A percentile compares a stretch with the other conserved stretches of the same genome.
phyloP scores from a whole-genome alignment of 2,797 vertebrate genomes.

The Iguana delicatissima region DNA sequence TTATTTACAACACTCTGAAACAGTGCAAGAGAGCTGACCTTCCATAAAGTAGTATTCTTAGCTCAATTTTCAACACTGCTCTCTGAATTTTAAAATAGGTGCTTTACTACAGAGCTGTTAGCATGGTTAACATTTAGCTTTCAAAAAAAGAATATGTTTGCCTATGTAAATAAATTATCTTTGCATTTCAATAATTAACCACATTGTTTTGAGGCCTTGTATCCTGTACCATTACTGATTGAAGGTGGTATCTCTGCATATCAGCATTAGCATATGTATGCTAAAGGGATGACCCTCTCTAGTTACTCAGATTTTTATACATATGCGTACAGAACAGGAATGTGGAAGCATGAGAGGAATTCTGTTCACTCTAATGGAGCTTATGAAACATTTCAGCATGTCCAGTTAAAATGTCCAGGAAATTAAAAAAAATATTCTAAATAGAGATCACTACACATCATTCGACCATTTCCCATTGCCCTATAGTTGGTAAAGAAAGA shows the following conservation, averaged over 20 bases:
- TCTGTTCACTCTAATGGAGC: background rate
- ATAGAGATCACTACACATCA: background rate
- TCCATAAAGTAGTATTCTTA: constrained; percentile 9
- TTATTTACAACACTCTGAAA: constrained; percentile 14
- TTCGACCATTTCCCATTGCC: no score
- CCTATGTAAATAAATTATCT: constrained; percentile 29
- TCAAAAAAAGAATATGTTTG: background rate
- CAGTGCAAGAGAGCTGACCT: background rate
- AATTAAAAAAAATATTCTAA: background rate
- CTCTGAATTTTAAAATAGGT: constrained; percentile 39
- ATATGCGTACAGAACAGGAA: background rate
- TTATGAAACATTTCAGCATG: background rate
- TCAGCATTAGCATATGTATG: background rate
- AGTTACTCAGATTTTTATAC: constrained; percentile 8
- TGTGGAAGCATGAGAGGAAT: background rate
- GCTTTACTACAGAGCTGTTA: constrained; percentile 29
- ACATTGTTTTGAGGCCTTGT: background rate
- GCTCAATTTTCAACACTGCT: constrained; percentile 29
- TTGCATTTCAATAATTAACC: constrained; percentile 5
- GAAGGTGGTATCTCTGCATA: background rate
- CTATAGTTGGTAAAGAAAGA: background rate
- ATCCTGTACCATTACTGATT: background rate
- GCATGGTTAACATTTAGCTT: constrained; percentile 22
- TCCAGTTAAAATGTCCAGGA: constrained; percentile 12
- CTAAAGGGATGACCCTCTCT: background rate